Base-by-base conservation (phyloP, 2,888 invertebrate species). In the Phyto melanocephala region DNA sequence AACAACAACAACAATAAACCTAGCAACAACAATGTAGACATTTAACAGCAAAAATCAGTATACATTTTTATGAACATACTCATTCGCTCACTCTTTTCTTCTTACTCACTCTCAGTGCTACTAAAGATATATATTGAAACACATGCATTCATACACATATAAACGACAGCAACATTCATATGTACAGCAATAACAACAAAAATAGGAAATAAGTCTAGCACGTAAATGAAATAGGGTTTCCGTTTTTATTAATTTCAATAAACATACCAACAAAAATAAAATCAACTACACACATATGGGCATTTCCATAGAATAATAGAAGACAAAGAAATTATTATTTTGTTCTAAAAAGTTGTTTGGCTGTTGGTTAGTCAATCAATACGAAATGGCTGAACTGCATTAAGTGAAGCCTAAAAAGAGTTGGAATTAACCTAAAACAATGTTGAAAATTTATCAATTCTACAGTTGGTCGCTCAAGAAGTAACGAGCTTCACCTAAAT, bases 191-290 rank as follows among this genome's bases (percentile, higher is more conserved):
- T 1, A 45, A 37, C 28, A 28, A 28, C 45, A 63, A 13, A 28
- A 58, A 56, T 68, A 70, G 74, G 74, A 81, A 81, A 81, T 63
- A 65, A 78, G 78, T 81, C 78, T 81, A n/a, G 78, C 78, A 78
- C 78, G 78, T 81, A 75, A 72, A 63, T 78, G 50, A 63, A 22
- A 78, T 37, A 65, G 74, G 74, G 77, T 60, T 81, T 78, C 81
- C 78, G 74, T 74, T 81, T 68, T 74, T 77, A 74, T 81, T 81
- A 74, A 81, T 81, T 72, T 74, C 63, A 75, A 75, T 81, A 68
- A 68, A 68, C 63, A 74, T 15, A 24, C 56, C 65, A 52, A 40
- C 60, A 50, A 50, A 56, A 63, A 47, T 56, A 45, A 45, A 65
- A 35, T 7, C 42, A 42, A 22, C 45, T 6, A 65, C 63, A 54